Evolutionary conservation across 1,140 invertebrate genomes (phyloP).

Genomic region (Palaemon carinicauda): DNA sequence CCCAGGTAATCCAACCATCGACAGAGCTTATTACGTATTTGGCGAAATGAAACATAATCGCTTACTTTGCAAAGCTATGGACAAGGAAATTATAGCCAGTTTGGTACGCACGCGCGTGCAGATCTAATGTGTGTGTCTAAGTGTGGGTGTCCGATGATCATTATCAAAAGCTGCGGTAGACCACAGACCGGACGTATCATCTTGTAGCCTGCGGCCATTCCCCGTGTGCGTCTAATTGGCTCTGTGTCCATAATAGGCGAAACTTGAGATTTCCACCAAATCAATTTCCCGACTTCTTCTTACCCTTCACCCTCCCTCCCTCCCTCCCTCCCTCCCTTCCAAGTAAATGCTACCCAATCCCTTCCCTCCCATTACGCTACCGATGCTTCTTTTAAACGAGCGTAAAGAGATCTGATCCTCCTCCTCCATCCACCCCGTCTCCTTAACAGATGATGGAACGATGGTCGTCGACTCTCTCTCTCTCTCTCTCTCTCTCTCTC

Average conservation of each 20-base stretch:
- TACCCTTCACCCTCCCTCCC: background rate
- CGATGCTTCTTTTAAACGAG: conserved; percentile 5
- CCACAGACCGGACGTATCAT: conserved; percentile 32
- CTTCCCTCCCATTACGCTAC: too few relatives aligned
- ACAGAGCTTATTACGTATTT: too few relatives aligned
- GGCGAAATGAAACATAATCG: too few relatives aligned
- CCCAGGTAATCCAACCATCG: too few relatives aligned
- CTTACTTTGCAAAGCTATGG: too few relatives aligned
- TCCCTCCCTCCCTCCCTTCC: too few relatives aligned
- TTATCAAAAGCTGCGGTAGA: background rate
- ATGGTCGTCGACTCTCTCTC: background rate
- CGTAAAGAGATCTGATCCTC: conserved; percentile 37
- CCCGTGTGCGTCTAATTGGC: conserved; percentile 42
- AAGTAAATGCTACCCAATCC: too few relatives aligned
- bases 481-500: background rate
- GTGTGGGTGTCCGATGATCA: conserved; percentile 32
- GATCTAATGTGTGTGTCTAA: background rate
- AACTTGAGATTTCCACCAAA: background rate
- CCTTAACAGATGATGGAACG: too few relatives aligned
- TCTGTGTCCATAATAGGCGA: conserved; percentile 29
- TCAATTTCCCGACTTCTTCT: background rate
- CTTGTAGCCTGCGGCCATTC: conserved; percentile 17
- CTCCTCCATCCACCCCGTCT: background rate
- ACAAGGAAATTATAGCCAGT: too few relatives aligned
- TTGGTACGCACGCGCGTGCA: background rate